Percentiles rank a stretch among this genome's conserved stretches.
Conservation (phyloP, 2,888 invertebrate species). For the Sinohyriopsis cumingii region DNA sequence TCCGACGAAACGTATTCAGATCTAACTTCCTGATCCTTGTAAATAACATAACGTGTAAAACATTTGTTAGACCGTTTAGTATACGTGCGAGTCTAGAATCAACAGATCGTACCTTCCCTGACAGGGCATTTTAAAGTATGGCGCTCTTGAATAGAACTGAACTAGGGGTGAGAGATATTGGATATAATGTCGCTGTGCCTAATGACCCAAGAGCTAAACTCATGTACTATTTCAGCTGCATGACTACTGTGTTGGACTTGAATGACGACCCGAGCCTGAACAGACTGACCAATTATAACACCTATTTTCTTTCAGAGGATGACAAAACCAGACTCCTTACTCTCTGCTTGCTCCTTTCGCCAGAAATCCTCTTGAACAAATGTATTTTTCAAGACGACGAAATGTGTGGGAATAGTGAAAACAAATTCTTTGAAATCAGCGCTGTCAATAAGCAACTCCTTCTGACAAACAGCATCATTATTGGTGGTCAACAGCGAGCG, state of each 20-base stretch:
- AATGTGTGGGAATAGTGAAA: constrained; percentile 21
- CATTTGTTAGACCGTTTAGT: too few species aligned
- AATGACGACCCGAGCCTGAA: constrained; percentile 13
- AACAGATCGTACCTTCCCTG: too few species aligned
- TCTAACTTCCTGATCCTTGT: too few species aligned
- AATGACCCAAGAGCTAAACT: constrained; percentile 24
- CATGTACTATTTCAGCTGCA: constrained; percentile 33
- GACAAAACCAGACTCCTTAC: too few species aligned
- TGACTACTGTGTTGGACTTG: constrained; percentile 23
- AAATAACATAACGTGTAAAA: too few species aligned
- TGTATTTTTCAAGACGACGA: constrained; percentile 14
- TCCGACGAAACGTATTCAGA: too few species aligned
- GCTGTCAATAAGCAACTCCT: constrained; percentile 16
- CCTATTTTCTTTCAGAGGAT: too few species aligned
- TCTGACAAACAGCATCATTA: constrained; percentile 17
- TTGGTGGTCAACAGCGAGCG: constrained; percentile 22
- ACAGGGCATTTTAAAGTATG: constrained; percentile 3
- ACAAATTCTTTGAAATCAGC: constrained; percentile 26
- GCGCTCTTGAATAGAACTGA: constrained; percentile 20
- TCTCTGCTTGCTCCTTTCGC: too few species aligned
- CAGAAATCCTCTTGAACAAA: too few species aligned
- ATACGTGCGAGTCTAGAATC: too few species aligned
- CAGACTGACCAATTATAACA: too few species aligned
- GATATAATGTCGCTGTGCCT: constrained; percentile 10
- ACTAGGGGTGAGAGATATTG: constrained; percentile 17